phyloP scores from a whole-genome alignment of 1,140 invertebrate species.

The Heliconius congener region DNA sequence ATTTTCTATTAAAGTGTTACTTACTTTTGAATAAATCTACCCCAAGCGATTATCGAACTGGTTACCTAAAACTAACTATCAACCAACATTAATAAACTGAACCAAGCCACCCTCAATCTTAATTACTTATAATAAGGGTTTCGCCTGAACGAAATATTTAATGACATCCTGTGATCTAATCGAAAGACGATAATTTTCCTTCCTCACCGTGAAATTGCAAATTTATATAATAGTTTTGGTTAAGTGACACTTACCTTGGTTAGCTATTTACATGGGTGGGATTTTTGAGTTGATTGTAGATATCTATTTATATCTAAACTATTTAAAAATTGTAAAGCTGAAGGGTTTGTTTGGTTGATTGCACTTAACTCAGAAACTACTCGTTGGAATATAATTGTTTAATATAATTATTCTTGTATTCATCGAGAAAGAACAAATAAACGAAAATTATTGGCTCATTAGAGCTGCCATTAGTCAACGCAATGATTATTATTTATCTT shows the following conservation, averaged over 20 bases:
- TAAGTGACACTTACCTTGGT: background rate
- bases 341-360: no score
- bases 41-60: background rate
- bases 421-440: no score
- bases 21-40: background rate
- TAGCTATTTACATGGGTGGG: background rate
- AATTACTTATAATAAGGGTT: background rate
- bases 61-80: background rate
- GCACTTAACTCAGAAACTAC: no score
- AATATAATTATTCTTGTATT: no score
- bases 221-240: background rate
- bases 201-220: background rate
- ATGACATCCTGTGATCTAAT: background rate
- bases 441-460: no score
- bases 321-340: background rate
- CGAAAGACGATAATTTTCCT: constrained; percentile 1
- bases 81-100: background rate
- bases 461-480: no score
- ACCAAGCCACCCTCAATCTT: background rate
- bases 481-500: no score
- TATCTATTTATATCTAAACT: no score
- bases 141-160: constrained; percentile 12
- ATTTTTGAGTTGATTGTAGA: no score
- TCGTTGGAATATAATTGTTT: background rate
- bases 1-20: no score